Base-by-base conservation (phyloP, 2,888 invertebrate genomes). In the Leptinotarsa rubiginosa region DNA sequence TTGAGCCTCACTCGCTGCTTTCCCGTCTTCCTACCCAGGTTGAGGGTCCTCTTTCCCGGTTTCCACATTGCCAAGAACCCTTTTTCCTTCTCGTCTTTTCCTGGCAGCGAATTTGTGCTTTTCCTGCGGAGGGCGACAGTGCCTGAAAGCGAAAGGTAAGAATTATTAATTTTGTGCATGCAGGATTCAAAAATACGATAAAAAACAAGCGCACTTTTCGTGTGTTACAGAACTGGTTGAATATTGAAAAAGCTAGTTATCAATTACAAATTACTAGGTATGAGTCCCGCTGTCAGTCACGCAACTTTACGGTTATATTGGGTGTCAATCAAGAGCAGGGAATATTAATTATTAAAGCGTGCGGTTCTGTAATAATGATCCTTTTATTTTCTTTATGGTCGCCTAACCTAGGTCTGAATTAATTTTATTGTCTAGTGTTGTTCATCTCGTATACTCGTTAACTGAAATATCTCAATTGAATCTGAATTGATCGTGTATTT, bases 1-100 rank as follows among this genome's bases (percentile, higher is more conserved):
- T 78, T 77, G 79, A 78, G 76, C 78, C 78, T 81, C 85, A 86
- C 86, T 86, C 86, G 85, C 82, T 83, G 81, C 81, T 82, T 82
- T 83, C 83, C 84, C 82, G 78, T 81, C 84, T 79, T 79, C 81
- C 80, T 62, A 54, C 62, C 62, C 74, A 73, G 65, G 72, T 74
- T 52, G 31, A 54, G 67, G 52, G 22, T 69, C 65, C 68, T 68
- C 20, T n/a, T 25, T 41, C 31, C 12, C 31, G 7, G 18, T 64
- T 54, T 31, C 52, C 67, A 64, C 54, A 71, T 22, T 70, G 59
- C 31, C 72, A 47, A 22, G 64, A 67, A 70, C 52, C 52, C 64
- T 66, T 62, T 56, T 65, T 62, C 68, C 16, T 65, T 20, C 22
- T 52, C 50, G 15, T 52, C 41, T 65, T 47, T 56, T 72, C 66